These are phyloP conservation scores for Hoplodrina blanda DNA, from an alignment of 2,888 invertebrate genomes.

Conservation along the genomic window DNA sequence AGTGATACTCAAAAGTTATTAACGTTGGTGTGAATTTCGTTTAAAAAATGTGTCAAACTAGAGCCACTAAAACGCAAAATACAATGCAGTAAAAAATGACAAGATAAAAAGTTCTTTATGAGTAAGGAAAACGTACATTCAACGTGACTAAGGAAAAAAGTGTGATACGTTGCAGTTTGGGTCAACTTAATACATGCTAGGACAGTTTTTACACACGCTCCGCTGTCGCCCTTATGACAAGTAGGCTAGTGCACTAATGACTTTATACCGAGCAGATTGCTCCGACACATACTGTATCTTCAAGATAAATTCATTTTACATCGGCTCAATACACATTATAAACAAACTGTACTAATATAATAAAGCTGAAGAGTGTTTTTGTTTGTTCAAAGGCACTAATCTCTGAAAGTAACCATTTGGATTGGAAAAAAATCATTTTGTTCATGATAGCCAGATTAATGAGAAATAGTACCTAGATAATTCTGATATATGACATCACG, in stretches of 20 bases:
- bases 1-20: slow-evolving; percentile 6
- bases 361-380: too few relatives aligned
- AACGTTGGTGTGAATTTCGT: slow-evolving; percentile 11
- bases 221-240: neutral
- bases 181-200: slow-evolving; percentile 12
- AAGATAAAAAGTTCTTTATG: slow-evolving; percentile 4
- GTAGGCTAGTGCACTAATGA: slow-evolving; percentile 25
- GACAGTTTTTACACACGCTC: slow-evolving; percentile 12
- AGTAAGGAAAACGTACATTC: slow-evolving; percentile 1
- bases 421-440: too few relatives aligned
- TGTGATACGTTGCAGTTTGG: neutral
- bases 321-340: neutral
- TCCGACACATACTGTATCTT: neutral
- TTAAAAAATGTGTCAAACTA: slow-evolving; percentile 16
- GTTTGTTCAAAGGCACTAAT: too few relatives aligned
- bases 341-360: too few relatives aligned
- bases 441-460: too few relatives aligned
- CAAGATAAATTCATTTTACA: neutral
- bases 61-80: neutral
- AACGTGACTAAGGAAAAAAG: slow-evolving; percentile 31
- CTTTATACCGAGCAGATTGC: slow-evolving; percentile 21
- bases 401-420: too few relatives aligned
- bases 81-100: neutral
- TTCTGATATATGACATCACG: too few relatives aligned
- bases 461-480: too few relatives aligned